These are phyloP conservation scores for Heteromurus nitidus DNA, from an alignment of 2,888 invertebrate species.

Conservation along the genomic window DNA sequence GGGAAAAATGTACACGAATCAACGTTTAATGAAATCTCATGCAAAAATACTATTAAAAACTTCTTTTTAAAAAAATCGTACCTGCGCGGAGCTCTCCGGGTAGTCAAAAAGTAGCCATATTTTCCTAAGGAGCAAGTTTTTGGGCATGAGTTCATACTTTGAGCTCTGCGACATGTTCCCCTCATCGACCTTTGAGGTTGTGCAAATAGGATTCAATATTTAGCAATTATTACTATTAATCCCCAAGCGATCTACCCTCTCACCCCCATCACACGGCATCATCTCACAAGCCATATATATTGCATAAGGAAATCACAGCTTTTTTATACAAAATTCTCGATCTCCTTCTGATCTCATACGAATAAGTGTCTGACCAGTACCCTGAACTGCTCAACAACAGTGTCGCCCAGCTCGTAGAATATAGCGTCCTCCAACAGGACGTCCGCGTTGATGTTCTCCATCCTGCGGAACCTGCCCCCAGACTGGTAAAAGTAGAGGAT, in stretches of 20 bases:
- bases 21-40: conserved; percentile 8
- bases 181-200: conserved; percentile 53
- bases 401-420: conserved; percentile 50
- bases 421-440: conserved; percentile 60
- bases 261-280: conserved; percentile 35
- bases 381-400: conserved; percentile 22
- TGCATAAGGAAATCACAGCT: too few relatives aligned
- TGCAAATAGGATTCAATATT: too few relatives aligned
- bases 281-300: too few relatives aligned
- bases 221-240: too few relatives aligned
- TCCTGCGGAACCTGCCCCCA: conserved; percentile 49
- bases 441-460: conserved; percentile 32
- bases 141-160: conserved; percentile 74
- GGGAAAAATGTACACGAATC: conserved; percentile 77
- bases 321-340: conserved; percentile 24
- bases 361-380: conserved; percentile 53
- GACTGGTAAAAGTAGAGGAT: conserved; percentile 71
- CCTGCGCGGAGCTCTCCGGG: conserved; percentile 78
- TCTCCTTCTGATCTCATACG: conserved; percentile 57
- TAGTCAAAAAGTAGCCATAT: conserved; percentile 79
- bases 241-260: conserved; percentile 36
- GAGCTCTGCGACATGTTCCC: background rate
- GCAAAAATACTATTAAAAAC: background rate
- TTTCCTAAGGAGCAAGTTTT: conserved; percentile 77
- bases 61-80: conserved; percentile 71